Base-by-base conservation (phyloP, 1,140 invertebrate species). In the Philaenus spumarius region DNA sequence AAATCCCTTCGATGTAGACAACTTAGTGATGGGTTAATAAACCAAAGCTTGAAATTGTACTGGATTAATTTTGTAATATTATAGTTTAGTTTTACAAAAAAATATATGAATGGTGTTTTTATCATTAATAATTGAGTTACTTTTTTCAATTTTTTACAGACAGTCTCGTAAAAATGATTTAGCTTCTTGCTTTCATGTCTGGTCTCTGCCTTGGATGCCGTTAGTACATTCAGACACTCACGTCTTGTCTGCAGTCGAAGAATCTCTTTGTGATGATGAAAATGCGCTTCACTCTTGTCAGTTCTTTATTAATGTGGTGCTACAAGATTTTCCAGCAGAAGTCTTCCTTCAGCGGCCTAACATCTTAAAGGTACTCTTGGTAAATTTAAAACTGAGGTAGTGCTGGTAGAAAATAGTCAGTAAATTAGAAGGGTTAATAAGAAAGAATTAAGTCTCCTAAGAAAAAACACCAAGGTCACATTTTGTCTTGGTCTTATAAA, bases 311-410 rank as follows among this genome's bases (percentile, higher is more conserved):
- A 78, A 84, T 70, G 80, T 85, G 11, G 78, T 85, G 66, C 67
- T 85, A 34, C 75, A 80, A 66, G 84, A 86, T 68, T 85, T 86
- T 72, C 81, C 82, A 42, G 76, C 81, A 15, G 82, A 86, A 72
- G 78, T 85, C 64, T 85, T 86, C 70, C 72, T 86, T 22, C 84
- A 85, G 62, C 75, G 82, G 63, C 82, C 82, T 20, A 64, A 72
- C 43, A 82, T 84, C 58, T 63, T 84, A 26, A 72, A 73, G 67
- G 82, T 83, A 76, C 26, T n/a, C n/a, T 30, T 30, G 26, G 9
- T n/a, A n/a, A n/a, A n/a, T n/a, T n/a, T n/a, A n/a, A n/a, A n/a
- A n/a, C n/a, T n/a, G n/a, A n/a, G n/a, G n/a, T n/a, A n/a, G n/a
- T n/a, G n/a, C n/a, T n/a, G n/a, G n/a, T n/a, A n/a, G n/a, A n/a